phyloP scores from a whole-genome alignment of 2,113 vertebrate genomes.

The Oncorhynchus mykiss region DNA sequence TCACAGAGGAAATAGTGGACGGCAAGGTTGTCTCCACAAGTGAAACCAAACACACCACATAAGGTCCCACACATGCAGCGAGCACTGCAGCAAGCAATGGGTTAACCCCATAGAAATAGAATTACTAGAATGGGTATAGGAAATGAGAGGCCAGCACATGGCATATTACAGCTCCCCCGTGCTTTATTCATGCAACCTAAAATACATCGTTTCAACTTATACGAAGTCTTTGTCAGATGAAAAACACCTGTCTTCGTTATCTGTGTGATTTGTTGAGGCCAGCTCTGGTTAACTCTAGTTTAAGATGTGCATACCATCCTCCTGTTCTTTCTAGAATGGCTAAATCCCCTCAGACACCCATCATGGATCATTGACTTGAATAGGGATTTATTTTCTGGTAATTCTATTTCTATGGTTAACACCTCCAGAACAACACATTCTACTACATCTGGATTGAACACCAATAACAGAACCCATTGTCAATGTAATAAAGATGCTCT shows the following conservation, averaged over 20 bases:
- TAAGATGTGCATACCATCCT: no score
- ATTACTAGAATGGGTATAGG: slow-evolving; percentile 6
- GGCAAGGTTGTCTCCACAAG: slow-evolving; percentile 59
- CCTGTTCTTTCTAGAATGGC: not conserved
- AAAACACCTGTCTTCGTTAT: no score
- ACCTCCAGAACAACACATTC: not conserved
- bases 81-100: not conserved
- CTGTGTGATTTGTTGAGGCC: no score
- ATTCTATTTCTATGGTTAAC: not conserved
- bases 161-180: no score
- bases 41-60: not conserved
- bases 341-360: slow-evolving; percentile 1
- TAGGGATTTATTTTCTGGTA: not conserved
- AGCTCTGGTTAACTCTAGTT: no score
- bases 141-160: not conserved
- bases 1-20: slow-evolving; percentile 60
- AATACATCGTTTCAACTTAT: no score
- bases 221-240: no score
- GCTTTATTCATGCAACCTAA: no score
- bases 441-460: not conserved
- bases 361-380: not conserved
- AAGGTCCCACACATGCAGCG: slow-evolving; percentile 9
- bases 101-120: not conserved
- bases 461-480: slow-evolving; percentile 18
- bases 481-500: slow-evolving; percentile 55